Percentiles rank a stretch among this genome's conserved stretches.
Conservation (phyloP, 2,797 vertebrate species). For the Pantherophis alleghaniensis region DNA sequence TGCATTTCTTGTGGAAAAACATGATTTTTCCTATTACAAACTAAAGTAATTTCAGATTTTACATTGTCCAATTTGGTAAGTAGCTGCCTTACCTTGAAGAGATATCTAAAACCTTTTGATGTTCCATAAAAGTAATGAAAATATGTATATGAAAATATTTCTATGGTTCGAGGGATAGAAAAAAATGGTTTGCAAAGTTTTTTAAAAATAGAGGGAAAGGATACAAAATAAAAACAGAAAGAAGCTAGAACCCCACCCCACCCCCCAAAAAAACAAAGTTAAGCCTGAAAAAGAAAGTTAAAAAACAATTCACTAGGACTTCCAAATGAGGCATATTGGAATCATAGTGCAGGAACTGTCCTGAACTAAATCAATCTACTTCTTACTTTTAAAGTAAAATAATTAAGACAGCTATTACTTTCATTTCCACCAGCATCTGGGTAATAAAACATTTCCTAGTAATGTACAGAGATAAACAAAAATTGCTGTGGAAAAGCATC, state of each 20-base stretch:
- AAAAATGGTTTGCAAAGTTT: neutral
- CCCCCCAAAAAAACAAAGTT: neutral
- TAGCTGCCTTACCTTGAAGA: neutral
- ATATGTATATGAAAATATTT: neutral
- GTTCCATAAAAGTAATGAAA: neutral
- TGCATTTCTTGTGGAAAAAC: neutral
- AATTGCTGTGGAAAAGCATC: neutral
- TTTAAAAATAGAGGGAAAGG: neutral
- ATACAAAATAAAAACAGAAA: neutral
- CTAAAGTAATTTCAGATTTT: neutral
- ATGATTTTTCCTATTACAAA: neutral
- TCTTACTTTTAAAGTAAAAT: neutral
- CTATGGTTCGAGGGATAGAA: neutral
- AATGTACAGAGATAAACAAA: neutral
- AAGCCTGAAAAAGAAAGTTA: neutral
- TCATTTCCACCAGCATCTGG: neutral
- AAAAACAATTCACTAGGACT: neutral
- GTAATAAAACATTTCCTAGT: neutral
- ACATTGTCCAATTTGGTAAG: neutral
- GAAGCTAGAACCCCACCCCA: neutral
- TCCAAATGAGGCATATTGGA: neutral
- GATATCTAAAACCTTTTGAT: neutral
- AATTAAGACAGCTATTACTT: neutral
- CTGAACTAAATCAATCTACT: neutral
- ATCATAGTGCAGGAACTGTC: neutral